Evolutionary conservation across 2,888 invertebrate genomes (phyloP), one percentile per base, ranked within the genome.

Genomic region (Apeira syringaria): DNA sequence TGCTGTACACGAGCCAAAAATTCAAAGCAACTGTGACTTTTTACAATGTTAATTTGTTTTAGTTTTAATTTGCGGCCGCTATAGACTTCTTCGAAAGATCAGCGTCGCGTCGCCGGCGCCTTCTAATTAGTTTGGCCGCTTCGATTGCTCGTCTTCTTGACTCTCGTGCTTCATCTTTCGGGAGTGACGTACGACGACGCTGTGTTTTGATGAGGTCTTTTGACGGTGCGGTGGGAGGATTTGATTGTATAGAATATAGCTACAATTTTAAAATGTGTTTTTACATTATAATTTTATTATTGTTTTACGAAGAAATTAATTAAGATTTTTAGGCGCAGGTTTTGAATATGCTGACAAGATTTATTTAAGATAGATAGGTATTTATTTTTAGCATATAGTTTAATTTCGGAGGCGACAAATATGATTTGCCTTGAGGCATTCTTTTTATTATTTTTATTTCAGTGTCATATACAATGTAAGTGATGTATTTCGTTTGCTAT

Each of bases 261-360:
- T 85, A 77, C 85, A 87, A 88, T 87, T 87, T 54, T 88, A 81
- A 85, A 88, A 88, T 86, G 85, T 87, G 86, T 88, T 90, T 85
- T 90, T 86, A 84, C 85, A 88, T 89, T 86, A 84, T 89, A 88
- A 88, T 89, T 90, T 89, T 89, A 90, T 89, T 84, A 84, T 88
- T 90, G 86, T 88, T 88, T 89, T 87, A 82, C 81, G 80, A 75
- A 82, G 74, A 74, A 74, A 68, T 73, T 83, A 68, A 80, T 82
- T 84, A 86, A 84, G 80, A 82, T 81, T 85, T 54, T 80, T 86
- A 87, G 85, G 81, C 78, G 70, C 82, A 78, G 81, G 77, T 82
- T 87, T 84, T 81, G 80, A 84, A 81, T 76, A 80, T 81, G 84
- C 87, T 86, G 83, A 87, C 77, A 83, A 77, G 84, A 80, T 86